These are phyloP conservation scores for Enteromius treurensis DNA, from an alignment of 2,797 vertebrate genomes.

Conservation along the genomic window DNA sequence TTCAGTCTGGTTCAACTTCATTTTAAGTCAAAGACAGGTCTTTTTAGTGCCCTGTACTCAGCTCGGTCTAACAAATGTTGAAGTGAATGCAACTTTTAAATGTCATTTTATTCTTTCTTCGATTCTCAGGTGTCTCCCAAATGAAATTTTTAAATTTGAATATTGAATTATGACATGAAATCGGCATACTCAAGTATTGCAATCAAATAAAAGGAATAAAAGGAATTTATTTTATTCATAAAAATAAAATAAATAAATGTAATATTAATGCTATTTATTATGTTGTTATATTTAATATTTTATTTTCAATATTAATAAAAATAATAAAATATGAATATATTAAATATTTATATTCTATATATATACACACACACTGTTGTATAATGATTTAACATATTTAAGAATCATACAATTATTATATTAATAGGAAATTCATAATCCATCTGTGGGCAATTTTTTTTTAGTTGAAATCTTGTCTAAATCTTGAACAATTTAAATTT, in stretches of 20 bases:
- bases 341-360: neutral
- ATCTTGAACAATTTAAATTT: neutral
- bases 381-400: neutral
- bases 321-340: neutral
- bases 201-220: neutral
- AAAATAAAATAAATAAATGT: neutral
- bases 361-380: neutral
- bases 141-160: neutral
- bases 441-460: neutral
- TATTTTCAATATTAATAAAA: neutral
- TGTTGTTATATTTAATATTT: neutral
- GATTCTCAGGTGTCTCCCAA: neutral
- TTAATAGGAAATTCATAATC: neutral
- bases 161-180: neutral
- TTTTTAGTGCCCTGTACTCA: neutral
- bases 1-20: constrained; percentile 5
- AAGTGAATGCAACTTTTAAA: neutral
- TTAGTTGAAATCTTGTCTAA: neutral
- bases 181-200: neutral
- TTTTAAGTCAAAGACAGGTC: neutral
- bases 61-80: neutral
- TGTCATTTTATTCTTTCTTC: neutral
- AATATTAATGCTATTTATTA: neutral
- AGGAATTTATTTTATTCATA: too few species aligned
- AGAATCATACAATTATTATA: neutral